Evolutionary conservation across 2,888 invertebrate genomes (phyloP).

Genomic region (Idaea dimidiata): DNA sequence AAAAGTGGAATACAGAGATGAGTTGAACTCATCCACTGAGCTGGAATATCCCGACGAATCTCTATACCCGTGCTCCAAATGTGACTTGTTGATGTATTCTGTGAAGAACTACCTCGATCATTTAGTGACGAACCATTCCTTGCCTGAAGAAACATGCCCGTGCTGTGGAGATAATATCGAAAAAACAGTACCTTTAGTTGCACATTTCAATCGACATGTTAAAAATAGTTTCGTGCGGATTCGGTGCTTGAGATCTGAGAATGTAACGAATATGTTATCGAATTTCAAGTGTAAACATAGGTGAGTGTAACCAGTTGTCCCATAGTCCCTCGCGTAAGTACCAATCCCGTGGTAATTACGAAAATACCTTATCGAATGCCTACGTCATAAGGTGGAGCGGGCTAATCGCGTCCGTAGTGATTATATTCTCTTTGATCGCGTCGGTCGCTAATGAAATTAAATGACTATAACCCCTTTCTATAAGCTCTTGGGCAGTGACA

Average conservation of each 20-base stretch:
- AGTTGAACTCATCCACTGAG: not conserved
- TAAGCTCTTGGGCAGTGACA: too few relatives aligned
- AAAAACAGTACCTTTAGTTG: not conserved
- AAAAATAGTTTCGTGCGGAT: not conserved
- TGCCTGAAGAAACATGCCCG: not conserved
- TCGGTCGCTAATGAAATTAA: too few relatives aligned
- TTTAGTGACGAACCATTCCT: not conserved
- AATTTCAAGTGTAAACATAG: not conserved
- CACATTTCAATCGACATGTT: not conserved
- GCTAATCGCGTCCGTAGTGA: too few relatives aligned
- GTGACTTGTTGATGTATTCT: not conserved
- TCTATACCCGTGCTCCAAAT: not conserved
- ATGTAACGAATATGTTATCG: not conserved
- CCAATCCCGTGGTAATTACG: too few relatives aligned
- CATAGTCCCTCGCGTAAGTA: too few relatives aligned
- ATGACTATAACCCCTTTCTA: too few relatives aligned
- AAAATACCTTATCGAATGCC: too few relatives aligned
- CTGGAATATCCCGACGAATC: not conserved
- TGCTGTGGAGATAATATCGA: not conserved
- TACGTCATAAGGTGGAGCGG: too few relatives aligned
- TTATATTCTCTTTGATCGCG: too few relatives aligned
- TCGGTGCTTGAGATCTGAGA: not conserved
- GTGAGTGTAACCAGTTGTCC: too few relatives aligned
- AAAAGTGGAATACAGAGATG: not conserved
- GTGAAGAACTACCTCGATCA: slow-evolving; percentile 1